phyloP scores from a whole-genome alignment of 2,113 vertebrate genomes.

The Tragulus kanchil region DNA sequence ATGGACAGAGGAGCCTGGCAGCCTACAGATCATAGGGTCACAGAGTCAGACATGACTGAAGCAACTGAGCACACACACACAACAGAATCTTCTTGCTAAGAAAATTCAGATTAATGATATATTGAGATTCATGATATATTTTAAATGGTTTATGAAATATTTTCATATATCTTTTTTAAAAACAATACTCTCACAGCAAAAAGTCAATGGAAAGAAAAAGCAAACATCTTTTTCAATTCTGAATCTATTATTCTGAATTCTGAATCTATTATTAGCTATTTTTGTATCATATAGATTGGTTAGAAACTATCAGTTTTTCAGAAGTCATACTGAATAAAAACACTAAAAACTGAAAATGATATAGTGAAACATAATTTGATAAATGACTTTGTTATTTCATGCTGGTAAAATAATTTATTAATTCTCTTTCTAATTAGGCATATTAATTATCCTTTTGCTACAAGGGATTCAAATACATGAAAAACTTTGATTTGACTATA shows the following conservation, averaged over 20 bases:
- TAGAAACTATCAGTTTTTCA: slow-evolving; percentile 76
- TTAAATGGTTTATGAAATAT: neutral
- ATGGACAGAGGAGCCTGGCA: neutral
- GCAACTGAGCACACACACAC: neutral
- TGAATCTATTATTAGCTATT: slow-evolving; percentile 56
- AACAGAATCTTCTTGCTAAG: neutral
- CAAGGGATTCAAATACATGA: neutral
- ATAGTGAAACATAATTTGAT: neutral
- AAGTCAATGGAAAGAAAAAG: slow-evolving; percentile 6
- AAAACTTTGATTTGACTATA: neutral
- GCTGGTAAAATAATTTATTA: neutral
- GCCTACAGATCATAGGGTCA: neutral
- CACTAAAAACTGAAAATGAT: slow-evolving; percentile 71
- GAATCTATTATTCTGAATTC: slow-evolving; percentile 32
- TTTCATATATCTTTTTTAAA: neutral
- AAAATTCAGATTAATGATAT: slow-evolving; percentile 17
- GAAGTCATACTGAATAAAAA: slow-evolving; percentile 80
- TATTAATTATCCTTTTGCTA: neutral
- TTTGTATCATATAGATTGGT: slow-evolving; percentile 66
- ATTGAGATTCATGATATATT: slow-evolving; percentile 6
- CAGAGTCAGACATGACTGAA: neutral
- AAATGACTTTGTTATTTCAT: neutral
- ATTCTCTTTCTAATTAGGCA: neutral
- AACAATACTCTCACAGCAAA: neutral
- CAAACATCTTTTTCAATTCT: slow-evolving; percentile 49